Evolutionary conservation across 1,140 invertebrate genomes (phyloP).

Genomic region (Ctenoplectra terminalis): DNA sequence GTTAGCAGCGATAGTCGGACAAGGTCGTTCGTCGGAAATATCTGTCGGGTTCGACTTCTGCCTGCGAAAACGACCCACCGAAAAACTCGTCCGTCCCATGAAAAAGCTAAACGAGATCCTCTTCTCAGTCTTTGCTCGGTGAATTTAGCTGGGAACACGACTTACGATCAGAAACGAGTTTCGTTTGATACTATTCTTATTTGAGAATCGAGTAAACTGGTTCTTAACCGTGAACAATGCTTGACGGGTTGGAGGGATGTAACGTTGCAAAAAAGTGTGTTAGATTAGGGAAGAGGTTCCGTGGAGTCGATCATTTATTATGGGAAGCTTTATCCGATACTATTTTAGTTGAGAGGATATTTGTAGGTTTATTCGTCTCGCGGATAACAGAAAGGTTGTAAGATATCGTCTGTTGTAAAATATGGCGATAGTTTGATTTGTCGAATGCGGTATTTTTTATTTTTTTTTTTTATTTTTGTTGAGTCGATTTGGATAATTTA

Average conservation of each 20-base stretch:
- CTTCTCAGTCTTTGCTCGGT: background rate
- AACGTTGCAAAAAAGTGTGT: background rate
- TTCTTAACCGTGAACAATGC: background rate
- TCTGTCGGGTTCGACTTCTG: background rate
- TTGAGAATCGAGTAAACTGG: background rate
- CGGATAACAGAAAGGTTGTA: too few relatives aligned
- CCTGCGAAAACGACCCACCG: background rate
- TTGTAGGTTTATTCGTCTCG: too few relatives aligned
- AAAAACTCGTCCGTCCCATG: background rate
- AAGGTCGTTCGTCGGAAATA: conserved; percentile 27
- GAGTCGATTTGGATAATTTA: background rate
- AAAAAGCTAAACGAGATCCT: background rate
- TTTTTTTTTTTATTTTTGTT: too few relatives aligned
- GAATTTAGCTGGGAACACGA: background rate
- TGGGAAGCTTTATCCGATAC: too few relatives aligned
- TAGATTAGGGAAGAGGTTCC: background rate
- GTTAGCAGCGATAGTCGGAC: conserved; percentile 3
- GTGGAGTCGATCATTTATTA: background rate
- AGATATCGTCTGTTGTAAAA: too few relatives aligned
- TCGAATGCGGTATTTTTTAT: too few relatives aligned
- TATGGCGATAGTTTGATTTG: too few relatives aligned
- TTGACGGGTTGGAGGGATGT: background rate
- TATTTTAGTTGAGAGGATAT: too few relatives aligned
- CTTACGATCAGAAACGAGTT: background rate
- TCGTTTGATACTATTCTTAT: background rate